These are phyloP conservation scores for Paguma larvata DNA, from an alignment of 2,797 vertebrate genomes.

Conservation along the genomic window DNA sequence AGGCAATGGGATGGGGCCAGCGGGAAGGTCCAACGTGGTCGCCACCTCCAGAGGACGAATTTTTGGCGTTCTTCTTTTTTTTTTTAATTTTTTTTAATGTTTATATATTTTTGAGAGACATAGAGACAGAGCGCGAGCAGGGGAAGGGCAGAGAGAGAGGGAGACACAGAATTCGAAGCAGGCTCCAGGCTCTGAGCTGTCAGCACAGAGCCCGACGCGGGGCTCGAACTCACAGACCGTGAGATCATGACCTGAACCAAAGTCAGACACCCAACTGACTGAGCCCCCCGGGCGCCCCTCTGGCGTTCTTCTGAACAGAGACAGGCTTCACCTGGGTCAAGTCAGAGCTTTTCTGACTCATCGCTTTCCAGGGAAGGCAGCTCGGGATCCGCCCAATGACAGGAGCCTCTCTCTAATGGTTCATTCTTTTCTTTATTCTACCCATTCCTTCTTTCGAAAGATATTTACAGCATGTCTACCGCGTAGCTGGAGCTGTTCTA, in stretches of 20 bases:
- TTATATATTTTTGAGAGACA: no score
- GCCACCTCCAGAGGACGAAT: neutral
- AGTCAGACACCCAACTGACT: no score
- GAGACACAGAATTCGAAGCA: no score
- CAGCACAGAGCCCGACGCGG: no score
- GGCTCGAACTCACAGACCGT: no score
- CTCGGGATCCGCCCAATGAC: fast-evolving
- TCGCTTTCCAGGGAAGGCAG: neutral
- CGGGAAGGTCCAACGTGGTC: fast-evolving
- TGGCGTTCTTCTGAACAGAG: neutral
- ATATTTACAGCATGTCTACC: neutral
- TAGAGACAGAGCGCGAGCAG: no score
- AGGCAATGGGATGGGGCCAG: neutral
- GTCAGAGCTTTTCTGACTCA: neutral
- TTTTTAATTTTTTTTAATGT: no score
- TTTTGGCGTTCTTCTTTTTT: neutral
- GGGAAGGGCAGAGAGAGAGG: no score
- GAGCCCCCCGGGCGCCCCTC: no score
- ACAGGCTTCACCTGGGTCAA: neutral
- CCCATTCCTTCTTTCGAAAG: neutral
- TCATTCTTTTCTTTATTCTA: neutral
- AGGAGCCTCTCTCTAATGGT: neutral
- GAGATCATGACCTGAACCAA: no score
- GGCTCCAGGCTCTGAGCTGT: no score
- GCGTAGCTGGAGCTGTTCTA: neutral